Evolutionary conservation across 64 coral and sea anemone genomes (phyloP).

Genomic region (Acropora tenuis): DNA sequence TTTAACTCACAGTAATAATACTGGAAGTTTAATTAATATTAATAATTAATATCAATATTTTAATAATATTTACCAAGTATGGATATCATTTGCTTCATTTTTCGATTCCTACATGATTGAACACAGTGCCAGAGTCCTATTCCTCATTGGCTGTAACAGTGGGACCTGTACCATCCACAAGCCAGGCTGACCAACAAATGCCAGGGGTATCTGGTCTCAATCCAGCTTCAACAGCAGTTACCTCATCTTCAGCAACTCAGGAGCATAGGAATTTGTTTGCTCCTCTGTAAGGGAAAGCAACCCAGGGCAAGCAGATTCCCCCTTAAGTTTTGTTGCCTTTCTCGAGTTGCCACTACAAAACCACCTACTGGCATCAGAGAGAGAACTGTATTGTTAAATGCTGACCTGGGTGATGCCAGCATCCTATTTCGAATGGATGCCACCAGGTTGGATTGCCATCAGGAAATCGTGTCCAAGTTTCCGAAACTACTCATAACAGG

Average conservation of each 20-base stretch:
- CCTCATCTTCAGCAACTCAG: not conserved
- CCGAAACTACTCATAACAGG: constrained; percentile 14
- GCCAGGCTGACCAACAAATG: too few species aligned
- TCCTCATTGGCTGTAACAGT: too few species aligned
- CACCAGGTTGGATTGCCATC: constrained; percentile 9
- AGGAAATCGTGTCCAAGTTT: constrained; percentile 9
- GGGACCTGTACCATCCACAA: too few species aligned
- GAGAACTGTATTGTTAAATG: constrained; percentile 22
- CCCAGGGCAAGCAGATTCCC: constrained; percentile 12
- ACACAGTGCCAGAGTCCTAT: too few species aligned
- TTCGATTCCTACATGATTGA: too few species aligned
- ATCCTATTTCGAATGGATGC: constrained; percentile 5
- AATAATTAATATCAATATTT: too few species aligned
- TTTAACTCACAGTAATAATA: too few species aligned
- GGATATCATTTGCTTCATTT: too few species aligned
- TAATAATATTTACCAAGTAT: too few species aligned
- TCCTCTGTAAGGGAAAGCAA: not conserved
- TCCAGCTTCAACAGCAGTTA: not conserved
- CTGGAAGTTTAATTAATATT: too few species aligned
- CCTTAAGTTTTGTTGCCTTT: not conserved
- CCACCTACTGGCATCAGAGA: constrained; percentile 17
- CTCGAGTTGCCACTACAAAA: not conserved
- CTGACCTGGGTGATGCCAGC: constrained; percentile 16
- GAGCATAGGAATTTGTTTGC: not conserved
- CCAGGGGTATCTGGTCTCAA: too few species aligned